Evolutionary conservation across 1,140 invertebrate genomes (phyloP), one percentile per base, ranked within the genome.

Genomic region (Drosophila murphyi): DNA sequence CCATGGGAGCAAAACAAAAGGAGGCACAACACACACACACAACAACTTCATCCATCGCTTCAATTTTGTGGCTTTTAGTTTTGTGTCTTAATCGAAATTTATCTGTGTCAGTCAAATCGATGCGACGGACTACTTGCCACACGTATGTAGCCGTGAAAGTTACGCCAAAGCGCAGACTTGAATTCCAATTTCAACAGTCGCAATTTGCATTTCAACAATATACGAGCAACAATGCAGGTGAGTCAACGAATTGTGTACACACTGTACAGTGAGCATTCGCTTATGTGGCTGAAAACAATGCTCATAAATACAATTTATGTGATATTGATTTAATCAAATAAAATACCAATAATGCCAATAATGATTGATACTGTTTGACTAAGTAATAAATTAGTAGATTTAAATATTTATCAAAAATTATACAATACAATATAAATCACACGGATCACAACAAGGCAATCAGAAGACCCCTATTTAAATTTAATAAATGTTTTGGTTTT

Each of bases 121-220:
- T 45, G 31, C 39, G 50, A 7, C 47, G 59, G 48, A 55, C 71
- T 60, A 73, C 8, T 73, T 73, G 56, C 39, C 63, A 43, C 39
- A 59, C 47, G 37, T 34, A 34, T 34, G 39, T 64, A 32, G 69
- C 69, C 69, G 69, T 61, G 71, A 73, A 73, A 73, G 71, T 73
- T 73, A 64, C 55, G 56, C 37, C 28, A 0, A 20, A 31, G 8
- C 50, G 50, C 6, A 28, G 64, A 68, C 48, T 47, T 54, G 71
- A 73, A 73, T 73, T 73, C 68, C 64, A 73, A 73, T 73, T 68
- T 73, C 63, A 60, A 59, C 55, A 68, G 7, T 57, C 54, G 48
- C 56, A 52, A 73, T 73, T 72, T 72, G 70, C 70, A 67, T 67
- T 67, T 72, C 70, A 43, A 72, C 70, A 72, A 59, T 43, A 52